These are phyloP conservation scores for Sceloporus undulatus DNA, from an alignment of 2,113 vertebrate genomes.

Conservation along the genomic window DNA sequence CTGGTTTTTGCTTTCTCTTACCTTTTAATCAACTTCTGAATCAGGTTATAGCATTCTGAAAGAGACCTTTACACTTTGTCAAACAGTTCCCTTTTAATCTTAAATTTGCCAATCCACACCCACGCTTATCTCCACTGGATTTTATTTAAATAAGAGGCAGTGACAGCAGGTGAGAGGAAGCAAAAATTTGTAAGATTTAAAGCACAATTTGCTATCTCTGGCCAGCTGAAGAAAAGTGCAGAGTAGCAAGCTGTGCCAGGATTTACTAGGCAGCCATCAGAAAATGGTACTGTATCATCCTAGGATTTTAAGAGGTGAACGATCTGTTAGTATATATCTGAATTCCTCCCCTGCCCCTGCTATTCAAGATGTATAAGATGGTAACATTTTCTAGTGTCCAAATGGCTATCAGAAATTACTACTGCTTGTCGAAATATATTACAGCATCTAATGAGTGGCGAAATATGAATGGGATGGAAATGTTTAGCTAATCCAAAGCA, in stretches of 20 bases:
- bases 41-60: background rate
- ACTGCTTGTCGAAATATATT: background rate
- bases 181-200: background rate
- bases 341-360: background rate
- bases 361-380: background rate
- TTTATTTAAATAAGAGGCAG: background rate
- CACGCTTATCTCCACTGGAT: background rate
- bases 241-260: background rate
- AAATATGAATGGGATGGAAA: background rate
- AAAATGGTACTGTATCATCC: background rate
- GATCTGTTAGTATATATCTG: background rate
- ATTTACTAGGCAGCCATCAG: background rate
- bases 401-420: background rate
- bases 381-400: background rate
- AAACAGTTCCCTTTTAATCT: slow-evolving; percentile 1
- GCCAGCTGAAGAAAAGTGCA: background rate
- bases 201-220: background rate
- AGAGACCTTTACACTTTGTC: background rate
- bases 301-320: background rate
- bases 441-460: background rate
- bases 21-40: background rate
- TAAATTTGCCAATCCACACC: background rate
- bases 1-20: background rate
- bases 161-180: background rate
- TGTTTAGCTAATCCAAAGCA: background rate